Conservation (phyloP, 1,140 invertebrate genomes). For the Hetaerina americana region DNA sequence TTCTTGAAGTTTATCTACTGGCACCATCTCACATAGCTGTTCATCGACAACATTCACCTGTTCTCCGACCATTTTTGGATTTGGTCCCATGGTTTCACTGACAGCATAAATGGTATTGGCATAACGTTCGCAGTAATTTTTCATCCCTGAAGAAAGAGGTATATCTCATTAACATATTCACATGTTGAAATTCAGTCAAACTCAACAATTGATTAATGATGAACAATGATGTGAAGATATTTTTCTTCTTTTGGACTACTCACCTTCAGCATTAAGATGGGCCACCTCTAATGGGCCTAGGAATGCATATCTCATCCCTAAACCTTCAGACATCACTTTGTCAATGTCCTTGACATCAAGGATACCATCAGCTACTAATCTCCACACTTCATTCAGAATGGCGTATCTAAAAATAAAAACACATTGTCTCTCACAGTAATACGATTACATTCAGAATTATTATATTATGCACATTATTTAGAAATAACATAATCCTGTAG, state of each 20-base stretch:
- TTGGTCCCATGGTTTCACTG: conserved; percentile 57
- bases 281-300: conserved; percentile 86
- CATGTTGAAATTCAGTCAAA: background rate
- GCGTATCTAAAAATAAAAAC: conserved; percentile 55
- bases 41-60: conserved; percentile 26
- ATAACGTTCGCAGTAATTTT: conserved; percentile 60
- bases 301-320: conserved; percentile 91
- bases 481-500: too few relatives aligned
- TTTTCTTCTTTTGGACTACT: conserved; percentile 23
- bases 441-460: too few relatives aligned
- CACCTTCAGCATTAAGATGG: conserved; percentile 88
- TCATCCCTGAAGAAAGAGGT: conserved; percentile 38
- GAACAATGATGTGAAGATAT: conserved; percentile 25
- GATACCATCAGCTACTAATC: conserved; percentile 69
- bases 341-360: conserved; percentile 82
- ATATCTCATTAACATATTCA: background rate
- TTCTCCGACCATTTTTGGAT: conserved; percentile 45
- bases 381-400: conserved; percentile 85
- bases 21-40: conserved; percentile 57
- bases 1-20: conserved; percentile 58
- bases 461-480: too few relatives aligned
- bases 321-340: conserved; percentile 83
- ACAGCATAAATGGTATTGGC: conserved; percentile 64
- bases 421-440: too few relatives aligned
- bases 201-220: background rate